These are phyloP conservation scores for Lutra lutra DNA, from an alignment of 2,797 vertebrate species.

Conservation along the genomic window DNA sequence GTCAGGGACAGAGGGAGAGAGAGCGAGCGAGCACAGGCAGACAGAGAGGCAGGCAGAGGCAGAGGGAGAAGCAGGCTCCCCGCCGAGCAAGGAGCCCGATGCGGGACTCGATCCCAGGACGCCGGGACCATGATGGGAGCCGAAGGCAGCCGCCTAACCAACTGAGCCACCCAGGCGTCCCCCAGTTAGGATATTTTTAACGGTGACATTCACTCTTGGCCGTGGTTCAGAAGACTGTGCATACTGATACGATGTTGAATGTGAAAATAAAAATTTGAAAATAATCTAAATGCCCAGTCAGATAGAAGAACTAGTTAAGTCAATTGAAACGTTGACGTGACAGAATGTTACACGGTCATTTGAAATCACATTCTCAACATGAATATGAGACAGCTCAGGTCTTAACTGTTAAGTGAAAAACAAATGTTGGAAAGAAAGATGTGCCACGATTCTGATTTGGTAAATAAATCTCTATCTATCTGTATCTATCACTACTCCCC, in stretches of 20 bases:
- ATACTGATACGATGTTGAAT: background rate
- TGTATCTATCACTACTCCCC: background rate
- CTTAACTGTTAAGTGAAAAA: conserved; percentile 13
- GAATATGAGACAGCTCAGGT: background rate
- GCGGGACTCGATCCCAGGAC: too few relatives aligned
- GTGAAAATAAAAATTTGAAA: conserved; percentile 42
- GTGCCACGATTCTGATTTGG: conserved; percentile 20
- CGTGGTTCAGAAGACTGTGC: background rate
- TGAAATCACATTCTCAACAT: conserved; percentile 32
- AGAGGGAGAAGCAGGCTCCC: too few relatives aligned
- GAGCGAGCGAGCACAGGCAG: too few relatives aligned
- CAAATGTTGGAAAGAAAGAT: background rate
- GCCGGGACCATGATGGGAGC: too few relatives aligned
- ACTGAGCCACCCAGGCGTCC: too few relatives aligned
- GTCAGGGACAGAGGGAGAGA: too few relatives aligned
- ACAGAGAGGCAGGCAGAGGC: too few relatives aligned
- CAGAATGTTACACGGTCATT: background rate
- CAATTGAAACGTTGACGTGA: background rate
- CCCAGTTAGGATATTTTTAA: conserved; percentile 27
- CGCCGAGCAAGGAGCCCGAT: too few relatives aligned
- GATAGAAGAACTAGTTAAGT: conserved; percentile 37
- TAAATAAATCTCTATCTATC: background rate
- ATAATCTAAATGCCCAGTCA: background rate
- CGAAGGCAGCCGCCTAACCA: too few relatives aligned
- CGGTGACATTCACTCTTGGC: conserved; percentile 39